Percentiles rank a stretch among this genome's conserved stretches.
phyloP scores from a whole-genome alignment of 2,113 vertebrate genomes.

The Platichthys stellatus region DNA sequence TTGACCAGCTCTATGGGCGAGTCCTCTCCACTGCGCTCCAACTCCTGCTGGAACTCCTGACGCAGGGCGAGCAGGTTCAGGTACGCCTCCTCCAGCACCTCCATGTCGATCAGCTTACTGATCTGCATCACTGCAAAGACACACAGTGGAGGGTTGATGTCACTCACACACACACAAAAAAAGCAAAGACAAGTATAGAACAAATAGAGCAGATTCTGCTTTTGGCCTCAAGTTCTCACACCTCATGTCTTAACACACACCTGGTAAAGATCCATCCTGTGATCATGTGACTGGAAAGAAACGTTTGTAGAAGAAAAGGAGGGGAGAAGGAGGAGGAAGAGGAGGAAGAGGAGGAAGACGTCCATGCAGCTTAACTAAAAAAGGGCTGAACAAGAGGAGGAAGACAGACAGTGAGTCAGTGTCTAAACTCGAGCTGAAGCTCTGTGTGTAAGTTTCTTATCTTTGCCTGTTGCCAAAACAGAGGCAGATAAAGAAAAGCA shows the following conservation, averaged over 20 bases:
- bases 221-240: no score
- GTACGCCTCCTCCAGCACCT: slow-evolving; percentile 78
- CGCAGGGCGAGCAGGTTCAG: slow-evolving; percentile 77
- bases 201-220: no score
- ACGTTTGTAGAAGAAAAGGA: no score
- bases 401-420: neutral
- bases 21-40: slow-evolving; percentile 5
- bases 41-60: slow-evolving; percentile 71
- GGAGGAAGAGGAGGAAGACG: no score
- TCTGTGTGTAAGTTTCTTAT: neutral
- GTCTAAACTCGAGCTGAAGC: neutral
- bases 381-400: no score
- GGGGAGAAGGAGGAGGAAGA: no score
- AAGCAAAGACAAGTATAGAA: neutral
- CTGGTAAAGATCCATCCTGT: no score
- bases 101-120: slow-evolving; percentile 76
- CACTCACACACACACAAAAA: neutral
- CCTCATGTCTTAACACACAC: no score
- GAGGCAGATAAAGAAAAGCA: neutral
- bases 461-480: slow-evolving; percentile 62
- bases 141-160: neutral
- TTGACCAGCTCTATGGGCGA: slow-evolving; percentile 61
- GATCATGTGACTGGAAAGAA: neutral
- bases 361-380: no score
- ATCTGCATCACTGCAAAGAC: slow-evolving; percentile 81